These are phyloP conservation scores for Tragelaphus scriptus DNA, from an alignment of 2,113 vertebrate genomes.

Conservation along the genomic window DNA sequence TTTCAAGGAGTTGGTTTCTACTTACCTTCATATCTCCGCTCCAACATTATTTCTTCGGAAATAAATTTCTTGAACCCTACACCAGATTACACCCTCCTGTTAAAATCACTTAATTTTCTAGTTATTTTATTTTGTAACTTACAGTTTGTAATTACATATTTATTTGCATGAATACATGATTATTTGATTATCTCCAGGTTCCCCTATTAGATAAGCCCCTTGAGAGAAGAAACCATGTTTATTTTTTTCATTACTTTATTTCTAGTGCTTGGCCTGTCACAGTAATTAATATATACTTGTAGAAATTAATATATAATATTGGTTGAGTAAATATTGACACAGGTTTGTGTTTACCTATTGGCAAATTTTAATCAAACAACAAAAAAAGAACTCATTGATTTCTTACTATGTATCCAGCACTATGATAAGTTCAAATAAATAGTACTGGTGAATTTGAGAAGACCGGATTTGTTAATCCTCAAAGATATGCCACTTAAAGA, in stretches of 20 bases:
- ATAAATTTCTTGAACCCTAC: not conserved
- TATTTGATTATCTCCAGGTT: not conserved
- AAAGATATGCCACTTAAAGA: not conserved
- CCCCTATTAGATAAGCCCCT: not conserved
- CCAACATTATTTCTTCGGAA: not conserved
- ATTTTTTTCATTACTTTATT: constrained; percentile 18
- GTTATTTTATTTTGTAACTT: not conserved
- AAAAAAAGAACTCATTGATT: not conserved
- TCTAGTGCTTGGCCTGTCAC: not conserved
- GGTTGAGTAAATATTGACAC: constrained; percentile 49
- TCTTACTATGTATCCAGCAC: not conserved
- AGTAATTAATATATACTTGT: not conserved
- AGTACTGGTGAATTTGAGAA: not conserved
- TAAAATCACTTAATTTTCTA: not conserved
- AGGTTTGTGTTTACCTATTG: constrained; percentile 20
- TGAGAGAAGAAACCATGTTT: not conserved
- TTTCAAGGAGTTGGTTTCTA: not conserved
- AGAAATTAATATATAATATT: not conserved
- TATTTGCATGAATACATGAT: not conserved
- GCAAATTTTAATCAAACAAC: constrained; percentile 34
- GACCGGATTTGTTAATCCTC: not conserved
- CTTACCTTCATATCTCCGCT: not conserved
- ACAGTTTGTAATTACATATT: not conserved
- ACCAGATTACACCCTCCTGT: not conserved
- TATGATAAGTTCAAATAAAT: constrained; percentile 22